Evolutionary conservation across 2,113 vertebrate species (phyloP), one percentile per base, ranked within the genome.

Genomic region (Sturnira hondurensis): DNA sequence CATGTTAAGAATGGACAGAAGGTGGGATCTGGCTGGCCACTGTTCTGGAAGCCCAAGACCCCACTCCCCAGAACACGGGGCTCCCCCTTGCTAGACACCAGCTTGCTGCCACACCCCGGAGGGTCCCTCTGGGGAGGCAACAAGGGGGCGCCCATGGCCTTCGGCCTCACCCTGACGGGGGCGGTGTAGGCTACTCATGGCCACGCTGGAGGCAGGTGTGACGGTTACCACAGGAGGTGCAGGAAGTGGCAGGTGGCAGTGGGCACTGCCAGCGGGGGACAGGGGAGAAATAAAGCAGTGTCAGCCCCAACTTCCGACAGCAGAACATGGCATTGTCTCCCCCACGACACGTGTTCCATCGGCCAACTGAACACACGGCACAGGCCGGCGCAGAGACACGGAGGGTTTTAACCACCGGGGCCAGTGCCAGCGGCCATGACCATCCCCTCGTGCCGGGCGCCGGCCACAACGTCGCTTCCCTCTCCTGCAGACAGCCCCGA

Each of bases 211-310:
- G 20, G n/a, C 38, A 33, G 5, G 71, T 0, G 0, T 10, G 20
- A 4, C 24, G 20, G 54, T 20, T 6, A 10, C 52, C 1, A 4
- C 11, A 31, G 45, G 36, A 85, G 26, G 58, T 2, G 0, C 9
- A 24, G 14, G 43, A 54, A 11, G 7, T 4, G 12, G 12, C 7
- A 2, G 10, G 2, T 0, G 33, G 15, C 4, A 31, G 61, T 8
- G 47, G 90, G 4, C 4, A 0, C 38, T 0, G 0, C 8, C 22
- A 5, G 56, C 20, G n/a, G 4, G 0, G 11, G 0, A 4, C 3
- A 3, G 80, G 71, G 17, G 7, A 5, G 1, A 19, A 12, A 26
- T 0, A 6, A 2, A 13, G 33, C 61, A 28, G 54, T 10, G 7
- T 16, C 13, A 22, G 19, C 22, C n/a, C 10, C 12, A 7, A 1